phyloP scores from a whole-genome alignment of 2,113 vertebrate genomes.

The Semicossyphus pulcher region DNA sequence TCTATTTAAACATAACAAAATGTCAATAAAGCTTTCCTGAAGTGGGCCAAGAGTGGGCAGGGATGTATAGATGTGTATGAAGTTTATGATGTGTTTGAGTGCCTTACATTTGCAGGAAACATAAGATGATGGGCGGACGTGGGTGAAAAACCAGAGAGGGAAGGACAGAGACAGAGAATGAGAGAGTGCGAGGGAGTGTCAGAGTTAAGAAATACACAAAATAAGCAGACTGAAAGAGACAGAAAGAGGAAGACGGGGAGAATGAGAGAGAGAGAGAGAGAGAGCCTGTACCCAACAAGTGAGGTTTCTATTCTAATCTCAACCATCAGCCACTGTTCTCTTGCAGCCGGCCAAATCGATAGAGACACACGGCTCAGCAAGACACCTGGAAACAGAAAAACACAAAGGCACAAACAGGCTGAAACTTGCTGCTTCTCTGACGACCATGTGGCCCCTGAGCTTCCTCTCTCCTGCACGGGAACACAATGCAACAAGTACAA shows the following conservation, averaged over 20 bases:
- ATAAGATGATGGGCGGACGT: not conserved
- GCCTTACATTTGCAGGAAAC: slow-evolving; percentile 7
- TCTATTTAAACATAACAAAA: not conserved
- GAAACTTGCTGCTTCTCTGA: slow-evolving; percentile 44
- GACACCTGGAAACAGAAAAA: slow-evolving; percentile 56
- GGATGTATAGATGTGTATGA: not conserved
- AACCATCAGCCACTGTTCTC: slow-evolving; percentile 59
- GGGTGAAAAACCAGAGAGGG: slow-evolving; percentile 18
- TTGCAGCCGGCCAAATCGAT: slow-evolving; percentile 66
- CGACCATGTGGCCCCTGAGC: slow-evolving; percentile 39
- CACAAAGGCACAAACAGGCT: slow-evolving; percentile 39
- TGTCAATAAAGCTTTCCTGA: not conserved
- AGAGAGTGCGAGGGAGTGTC: not conserved
- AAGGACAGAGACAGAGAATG: slow-evolving; percentile 5
- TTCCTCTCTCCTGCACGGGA: slow-evolving; percentile 32
- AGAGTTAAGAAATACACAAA: not conserved
- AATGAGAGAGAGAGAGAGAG: not conserved
- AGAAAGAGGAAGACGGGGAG: slow-evolving; percentile 33
- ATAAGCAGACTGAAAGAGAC: not conserved
- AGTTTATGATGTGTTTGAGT: slow-evolving; percentile 5
- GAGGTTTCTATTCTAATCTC: slow-evolving; percentile 69
- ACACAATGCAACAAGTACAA: slow-evolving; percentile 44
- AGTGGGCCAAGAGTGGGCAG: not conserved
- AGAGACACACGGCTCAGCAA: slow-evolving; percentile 49
- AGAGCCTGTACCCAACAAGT: slow-evolving; percentile 46